Conservation (phyloP, 2,113 vertebrate species). For the Eolophus roseicapilla region DNA sequence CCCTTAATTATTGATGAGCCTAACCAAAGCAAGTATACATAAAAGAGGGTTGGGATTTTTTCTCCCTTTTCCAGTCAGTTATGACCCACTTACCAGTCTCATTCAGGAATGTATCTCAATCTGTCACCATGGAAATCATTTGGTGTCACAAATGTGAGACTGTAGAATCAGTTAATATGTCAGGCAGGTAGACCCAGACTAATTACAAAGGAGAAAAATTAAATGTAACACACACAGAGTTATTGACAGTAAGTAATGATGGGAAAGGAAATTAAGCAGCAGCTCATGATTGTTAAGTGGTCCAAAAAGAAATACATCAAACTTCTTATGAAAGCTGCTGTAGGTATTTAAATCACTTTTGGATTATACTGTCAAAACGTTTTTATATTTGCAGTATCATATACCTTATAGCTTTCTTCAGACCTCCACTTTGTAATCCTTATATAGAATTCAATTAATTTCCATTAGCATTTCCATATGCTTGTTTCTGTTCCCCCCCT, state of each 20-base stretch:
- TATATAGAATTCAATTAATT: neutral
- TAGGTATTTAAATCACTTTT: neutral
- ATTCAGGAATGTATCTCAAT: neutral
- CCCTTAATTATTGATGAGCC: neutral
- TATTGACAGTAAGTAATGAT: neutral
- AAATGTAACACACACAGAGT: neutral
- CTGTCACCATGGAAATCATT: constrained; percentile 28
- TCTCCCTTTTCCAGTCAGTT: neutral
- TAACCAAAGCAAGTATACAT: neutral
- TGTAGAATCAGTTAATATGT: constrained; percentile 10
- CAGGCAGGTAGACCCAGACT: constrained; percentile 25
- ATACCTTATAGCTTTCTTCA: neutral
- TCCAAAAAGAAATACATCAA: constrained; percentile 22
- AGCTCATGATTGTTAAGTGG: neutral
- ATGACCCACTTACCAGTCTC: neutral
- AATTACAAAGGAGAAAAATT: constrained; percentile 15
- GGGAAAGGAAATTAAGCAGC: neutral
- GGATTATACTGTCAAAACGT: neutral
- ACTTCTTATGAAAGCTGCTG: neutral
- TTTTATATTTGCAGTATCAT: neutral
- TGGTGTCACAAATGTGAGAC: neutral
- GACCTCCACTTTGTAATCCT: neutral
- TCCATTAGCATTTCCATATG: neutral
- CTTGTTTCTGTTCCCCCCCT: neutral
- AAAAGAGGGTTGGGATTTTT: neutral